Evolutionary conservation across 2,888 invertebrate species (phyloP).

Genomic region (Scaptodrosophila latifasciaeformis): DNA sequence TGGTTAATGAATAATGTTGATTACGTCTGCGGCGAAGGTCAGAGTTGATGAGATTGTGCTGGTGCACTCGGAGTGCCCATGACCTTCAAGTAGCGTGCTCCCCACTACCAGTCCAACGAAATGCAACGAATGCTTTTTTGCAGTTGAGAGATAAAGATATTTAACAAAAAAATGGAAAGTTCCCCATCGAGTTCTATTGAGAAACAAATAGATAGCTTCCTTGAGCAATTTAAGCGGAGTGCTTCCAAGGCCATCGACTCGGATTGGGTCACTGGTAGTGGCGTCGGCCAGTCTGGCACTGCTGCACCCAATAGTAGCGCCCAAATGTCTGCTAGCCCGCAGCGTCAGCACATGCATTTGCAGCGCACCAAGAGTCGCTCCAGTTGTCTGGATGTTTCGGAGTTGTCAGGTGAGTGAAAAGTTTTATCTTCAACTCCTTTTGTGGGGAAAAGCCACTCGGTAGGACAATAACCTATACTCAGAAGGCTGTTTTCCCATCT

Average conservation of each 20-base stretch:
- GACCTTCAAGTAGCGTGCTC: no score
- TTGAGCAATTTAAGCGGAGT: conserved; percentile 87
- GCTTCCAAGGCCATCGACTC: conserved; percentile 85
- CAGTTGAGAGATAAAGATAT: background rate
- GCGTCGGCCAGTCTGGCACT: conserved; percentile 23
- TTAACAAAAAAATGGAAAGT: conserved; percentile 63
- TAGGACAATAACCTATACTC: conserved; percentile 2
- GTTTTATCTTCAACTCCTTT: background rate
- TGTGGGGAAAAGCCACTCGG: background rate
- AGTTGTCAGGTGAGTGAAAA: conserved; percentile 64
- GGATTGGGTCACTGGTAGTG: conserved; percentile 52
- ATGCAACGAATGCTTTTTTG: no score
- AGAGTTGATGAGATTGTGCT: background rate
- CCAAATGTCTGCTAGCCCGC: conserved; percentile 33
- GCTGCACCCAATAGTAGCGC: conserved; percentile 26
- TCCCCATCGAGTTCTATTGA: conserved; percentile 83
- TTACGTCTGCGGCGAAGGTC: background rate
- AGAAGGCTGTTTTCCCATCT: conserved; percentile 3
- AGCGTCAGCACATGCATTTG: conserved; percentile 31
- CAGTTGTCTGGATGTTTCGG: conserved; percentile 70
- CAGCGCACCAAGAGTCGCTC: conserved; percentile 69
- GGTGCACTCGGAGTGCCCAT: background rate
- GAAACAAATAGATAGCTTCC: conserved; percentile 89
- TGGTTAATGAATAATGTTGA: background rate
- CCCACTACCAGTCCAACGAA: no score